A percentile compares a stretch with the other conserved stretches of the same genome.
These are phyloP conservation scores for Rhinogobio ventralis DNA, from an alignment of 2,797 vertebrate genomes.

Conservation along the genomic window DNA sequence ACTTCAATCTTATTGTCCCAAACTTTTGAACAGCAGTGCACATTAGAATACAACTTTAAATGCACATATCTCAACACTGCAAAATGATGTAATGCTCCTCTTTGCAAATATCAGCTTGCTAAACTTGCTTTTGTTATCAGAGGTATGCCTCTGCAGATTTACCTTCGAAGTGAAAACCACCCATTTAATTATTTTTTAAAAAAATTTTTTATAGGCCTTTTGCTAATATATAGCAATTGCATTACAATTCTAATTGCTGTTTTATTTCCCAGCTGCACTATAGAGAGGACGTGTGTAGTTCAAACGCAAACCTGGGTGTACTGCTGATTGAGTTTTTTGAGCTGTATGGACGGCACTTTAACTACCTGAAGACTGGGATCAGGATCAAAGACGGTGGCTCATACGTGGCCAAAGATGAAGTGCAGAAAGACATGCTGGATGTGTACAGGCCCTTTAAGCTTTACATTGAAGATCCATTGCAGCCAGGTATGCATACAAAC, in stretches of 20 bases:
- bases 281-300: conserved; percentile 90
- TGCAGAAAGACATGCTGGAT: conserved; percentile 96
- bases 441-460: conserved; percentile 98
- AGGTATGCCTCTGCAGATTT: not conserved
- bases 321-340: conserved; percentile 99
- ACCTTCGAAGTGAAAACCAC: not conserved
- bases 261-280: conserved; percentile 85
- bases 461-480: conserved; percentile 95
- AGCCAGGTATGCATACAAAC: conserved; percentile 83
- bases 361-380: conserved; percentile 98
- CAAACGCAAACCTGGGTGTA: conserved; percentile 94
- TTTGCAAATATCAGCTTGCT: not conserved
- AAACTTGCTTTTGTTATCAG: not conserved
- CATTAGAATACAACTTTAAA: conserved; percentile 8
- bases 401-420: conserved; percentile 97
- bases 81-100: not conserved
- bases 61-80: not conserved
- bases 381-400: conserved; percentile 97
- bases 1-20: not conserved
- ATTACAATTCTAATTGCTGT: not conserved
- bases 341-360: conserved; percentile 97
- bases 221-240: not conserved
- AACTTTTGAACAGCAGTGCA: not conserved
- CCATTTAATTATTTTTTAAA: not conserved
- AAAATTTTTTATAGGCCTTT: not conserved